A percentile compares a stretch with the other conserved stretches of the same genome.
These are phyloP conservation scores for Eulemur coronatus DNA, from an alignment of 2,797 vertebrate genomes.

Conservation along the genomic window DNA sequence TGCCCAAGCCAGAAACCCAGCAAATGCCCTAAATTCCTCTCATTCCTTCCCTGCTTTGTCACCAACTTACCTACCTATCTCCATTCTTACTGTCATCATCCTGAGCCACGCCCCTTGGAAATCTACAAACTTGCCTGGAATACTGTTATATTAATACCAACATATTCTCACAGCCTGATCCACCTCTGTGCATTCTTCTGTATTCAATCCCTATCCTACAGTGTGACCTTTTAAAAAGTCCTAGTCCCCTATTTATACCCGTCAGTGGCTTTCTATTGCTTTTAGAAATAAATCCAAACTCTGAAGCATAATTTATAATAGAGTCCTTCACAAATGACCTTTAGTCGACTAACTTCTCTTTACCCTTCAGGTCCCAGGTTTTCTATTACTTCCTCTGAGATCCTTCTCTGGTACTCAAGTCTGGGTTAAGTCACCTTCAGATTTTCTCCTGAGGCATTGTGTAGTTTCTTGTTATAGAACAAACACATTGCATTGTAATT, in stretches of 20 bases:
- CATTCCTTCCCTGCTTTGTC: not conserved
- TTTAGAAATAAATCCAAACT: not conserved
- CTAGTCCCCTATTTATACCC: not conserved
- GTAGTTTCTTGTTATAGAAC: not conserved
- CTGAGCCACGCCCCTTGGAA: not conserved
- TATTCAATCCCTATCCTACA: not conserved
- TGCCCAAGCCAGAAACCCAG: not conserved
- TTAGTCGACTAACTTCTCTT: not conserved
- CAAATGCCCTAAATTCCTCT: not conserved
- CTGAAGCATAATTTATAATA: slow-evolving; percentile 1
- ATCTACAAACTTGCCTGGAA: not conserved
- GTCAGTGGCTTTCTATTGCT: not conserved
- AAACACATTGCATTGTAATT: not conserved
- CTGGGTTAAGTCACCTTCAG: not conserved
- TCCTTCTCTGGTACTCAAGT: not conserved
- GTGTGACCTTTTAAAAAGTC: not conserved
- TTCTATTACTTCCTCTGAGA: not conserved
- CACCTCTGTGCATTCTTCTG: not conserved
- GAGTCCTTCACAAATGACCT: not conserved
- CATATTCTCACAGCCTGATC: not conserved
- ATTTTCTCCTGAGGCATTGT: not conserved
- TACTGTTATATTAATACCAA: not conserved
- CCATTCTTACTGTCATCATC: not conserved
- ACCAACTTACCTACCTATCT: not conserved
- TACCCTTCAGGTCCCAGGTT: not conserved